phyloP scores from a whole-genome alignment of 1,140 invertebrate genomes.

The Procambarus clarkii region DNA sequence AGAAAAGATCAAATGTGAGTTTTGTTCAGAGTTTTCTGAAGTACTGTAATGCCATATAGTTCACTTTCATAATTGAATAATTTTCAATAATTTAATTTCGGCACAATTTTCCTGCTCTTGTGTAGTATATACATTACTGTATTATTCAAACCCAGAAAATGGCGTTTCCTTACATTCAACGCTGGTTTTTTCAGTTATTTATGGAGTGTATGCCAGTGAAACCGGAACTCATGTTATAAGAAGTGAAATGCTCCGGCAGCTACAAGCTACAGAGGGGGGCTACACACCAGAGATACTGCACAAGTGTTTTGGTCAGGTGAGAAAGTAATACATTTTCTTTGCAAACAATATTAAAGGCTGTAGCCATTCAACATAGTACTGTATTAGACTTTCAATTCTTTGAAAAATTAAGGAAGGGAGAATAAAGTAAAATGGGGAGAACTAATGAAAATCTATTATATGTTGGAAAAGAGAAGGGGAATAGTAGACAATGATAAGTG shows the following conservation, averaged over 20 bases:
- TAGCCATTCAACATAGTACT: too few relatives aligned
- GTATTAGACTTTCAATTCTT: too few relatives aligned
- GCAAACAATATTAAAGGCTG: too few relatives aligned
- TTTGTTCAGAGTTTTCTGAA: conserved; percentile 33
- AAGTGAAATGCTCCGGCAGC: conserved; percentile 84
- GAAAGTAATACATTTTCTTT: conserved; percentile 26
- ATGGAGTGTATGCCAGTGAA: conserved; percentile 90
- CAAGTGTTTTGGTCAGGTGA: conserved; percentile 78
- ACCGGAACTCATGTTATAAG: conserved; percentile 84
- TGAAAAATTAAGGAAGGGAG: too few relatives aligned
- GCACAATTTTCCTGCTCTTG: not conserved
- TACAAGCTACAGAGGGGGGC: conserved; percentile 80
- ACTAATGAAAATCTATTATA: too few relatives aligned
- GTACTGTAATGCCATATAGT: conserved; percentile 7
- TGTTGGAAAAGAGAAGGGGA: too few relatives aligned
- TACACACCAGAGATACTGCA: conserved; percentile 77
- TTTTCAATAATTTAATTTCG: not conserved
- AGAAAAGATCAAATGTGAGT: conserved; percentile 89
- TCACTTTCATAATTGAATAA: conserved; percentile 11
- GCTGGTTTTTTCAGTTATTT: conserved; percentile 74
- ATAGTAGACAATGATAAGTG: too few relatives aligned
- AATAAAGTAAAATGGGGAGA: too few relatives aligned
- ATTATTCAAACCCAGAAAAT: too few relatives aligned
- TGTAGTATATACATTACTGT: not conserved
- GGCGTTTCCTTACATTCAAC: too few relatives aligned